Conservation (phyloP, 1,140 invertebrate species). For the Pteromalus puparum region DNA sequence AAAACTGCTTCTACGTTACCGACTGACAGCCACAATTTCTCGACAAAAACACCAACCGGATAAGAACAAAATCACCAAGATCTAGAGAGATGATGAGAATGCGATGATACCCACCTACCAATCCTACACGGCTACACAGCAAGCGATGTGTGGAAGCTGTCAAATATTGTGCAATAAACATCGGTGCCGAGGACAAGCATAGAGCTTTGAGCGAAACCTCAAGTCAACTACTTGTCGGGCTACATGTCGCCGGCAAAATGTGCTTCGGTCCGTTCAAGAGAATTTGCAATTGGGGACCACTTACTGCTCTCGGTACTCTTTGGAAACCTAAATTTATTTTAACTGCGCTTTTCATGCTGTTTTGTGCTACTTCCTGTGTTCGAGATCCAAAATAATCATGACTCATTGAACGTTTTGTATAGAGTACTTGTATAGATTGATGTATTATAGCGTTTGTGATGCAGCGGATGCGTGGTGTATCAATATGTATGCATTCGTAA, state of each 20-base stretch:
- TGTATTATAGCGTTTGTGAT: no score
- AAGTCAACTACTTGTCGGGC: neutral
- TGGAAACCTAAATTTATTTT: neutral
- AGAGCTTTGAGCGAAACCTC: neutral
- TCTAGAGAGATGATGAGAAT: neutral
- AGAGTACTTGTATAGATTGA: no score
- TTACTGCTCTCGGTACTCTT: slow-evolving; percentile 81
- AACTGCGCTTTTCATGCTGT: no score
- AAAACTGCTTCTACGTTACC: neutral
- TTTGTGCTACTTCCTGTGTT: no score
- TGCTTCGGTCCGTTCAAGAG: slow-evolving; percentile 77
- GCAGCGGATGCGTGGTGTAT: neutral
- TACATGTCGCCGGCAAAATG: slow-evolving; percentile 68
- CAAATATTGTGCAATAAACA: neutral
- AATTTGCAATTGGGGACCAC: slow-evolving; percentile 86
- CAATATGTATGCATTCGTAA: neutral
- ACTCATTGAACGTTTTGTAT: no score
- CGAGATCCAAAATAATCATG: no score
- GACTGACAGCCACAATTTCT: neutral
- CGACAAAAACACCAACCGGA: neutral
- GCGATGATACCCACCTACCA: neutral
- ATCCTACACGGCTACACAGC: neutral
- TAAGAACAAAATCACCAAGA: neutral
- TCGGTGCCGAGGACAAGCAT: no score
- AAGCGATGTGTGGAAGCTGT: neutral